Base-by-base conservation (phyloP, 2,888 invertebrate genomes). In the Heliothis peltigera region DNA sequence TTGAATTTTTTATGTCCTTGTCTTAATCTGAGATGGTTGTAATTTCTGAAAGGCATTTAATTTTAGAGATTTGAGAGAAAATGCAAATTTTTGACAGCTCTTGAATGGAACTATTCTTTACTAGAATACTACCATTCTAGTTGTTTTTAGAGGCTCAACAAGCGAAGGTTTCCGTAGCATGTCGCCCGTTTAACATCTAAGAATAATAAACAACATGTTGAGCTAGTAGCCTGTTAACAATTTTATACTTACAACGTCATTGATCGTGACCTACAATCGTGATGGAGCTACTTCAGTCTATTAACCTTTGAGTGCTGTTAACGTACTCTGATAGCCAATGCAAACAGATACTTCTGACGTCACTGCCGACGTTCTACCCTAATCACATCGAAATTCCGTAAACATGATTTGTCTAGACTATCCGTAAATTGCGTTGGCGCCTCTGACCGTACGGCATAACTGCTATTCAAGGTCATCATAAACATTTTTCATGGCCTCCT, bases 191-290 rank as follows among this genome's bases (percentile, higher is more conserved):
- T 48, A 22, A 17, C 25, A 10, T 25, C n/a, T n/a, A n/a, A n/a
- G 4, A 8, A 48, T 25, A 22, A 10, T 4, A n/a, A 22, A n/a
- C 32, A 22, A 32, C 6, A 35, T 56, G 18, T 66, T 66, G n/a
- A 28, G 25, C 25, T 19, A 25, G 10, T 8, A 21, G 56, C 67
- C 12, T 32, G 35, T 2, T 43, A 35, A n/a, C 15, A 46, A 64
- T 64, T n/a, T 18, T 44, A 28, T 17, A 35, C 1, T 12, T 6
- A 51, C 4, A 1, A 54, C 44, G 51, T 71, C 57, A 56, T n/a
- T 15, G 18, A 60, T 39, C 61, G 48, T 52, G 57, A 57, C 35
- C 44, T 53, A 54, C 28, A 46, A 62, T 70, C 17, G 43, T 48
- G 25, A 17, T 22, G 10, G 19, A 48, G 15, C 46, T 42, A 18